Evolutionary conservation across 2,113 vertebrate genomes (phyloP), one percentile per base, ranked within the genome.

Genomic region (Chaetura pelagica): DNA sequence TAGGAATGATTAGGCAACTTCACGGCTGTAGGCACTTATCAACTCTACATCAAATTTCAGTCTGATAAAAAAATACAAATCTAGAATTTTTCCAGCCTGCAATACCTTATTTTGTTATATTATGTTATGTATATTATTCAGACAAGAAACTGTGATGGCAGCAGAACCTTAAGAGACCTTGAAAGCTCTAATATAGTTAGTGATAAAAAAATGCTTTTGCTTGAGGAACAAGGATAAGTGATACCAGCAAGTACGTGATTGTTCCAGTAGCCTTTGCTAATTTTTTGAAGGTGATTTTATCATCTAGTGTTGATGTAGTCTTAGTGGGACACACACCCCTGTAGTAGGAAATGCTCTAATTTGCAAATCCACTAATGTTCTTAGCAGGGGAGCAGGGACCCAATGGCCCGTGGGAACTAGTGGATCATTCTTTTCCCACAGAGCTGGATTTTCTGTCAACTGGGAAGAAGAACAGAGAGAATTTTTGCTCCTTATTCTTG

Each of bases 381-480:
- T 75, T 51, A 59, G 18, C 22, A 34, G 32, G 18, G 10, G 5
- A 91, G 38, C 2, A 5, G 18, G 18, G 48, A 48, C 52, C 0
- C 2, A 81, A 55, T 34, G 18, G 38, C 51, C 18, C 0, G 0
- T 82, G 69, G 38, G 54, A 92, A 72, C 4, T 9, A 64, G 38
- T 38, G 44, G 44, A 78, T 29, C 52, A 62, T 38, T 42, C 9
- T 71, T 52, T 66, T 84, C 76, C 58, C 21, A 38, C 12, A 46
- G 42, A 84, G 18, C 15, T 75, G 23, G 24, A 63, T 67, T 89
- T 86, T 84, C 58, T 83, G 29, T 73, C 30, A 44, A 0, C n/a
- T 82, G 49, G 66, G 29, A 93, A 55, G 35, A 92, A 40, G 27
- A 87, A 51, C 34, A 67, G 34, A 83, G 54, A 75, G 29, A 83